A percentile compares a stretch with the other conserved stretches of the same genome.
phyloP scores from a whole-genome alignment of 2,113 vertebrate species.

The Chiloscyllium plagiosum region DNA sequence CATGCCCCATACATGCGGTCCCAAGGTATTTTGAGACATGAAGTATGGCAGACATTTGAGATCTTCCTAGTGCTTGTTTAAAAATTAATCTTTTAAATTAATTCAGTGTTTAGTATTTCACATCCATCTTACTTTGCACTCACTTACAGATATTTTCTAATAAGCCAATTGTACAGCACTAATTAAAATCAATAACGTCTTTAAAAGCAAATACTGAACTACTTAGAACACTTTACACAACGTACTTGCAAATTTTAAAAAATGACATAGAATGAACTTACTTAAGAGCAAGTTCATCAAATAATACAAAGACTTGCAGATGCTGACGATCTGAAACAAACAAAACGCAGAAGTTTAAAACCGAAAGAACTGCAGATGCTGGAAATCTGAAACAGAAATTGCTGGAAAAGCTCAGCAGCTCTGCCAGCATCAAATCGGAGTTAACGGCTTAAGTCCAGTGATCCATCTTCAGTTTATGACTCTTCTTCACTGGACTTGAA shows the following conservation, averaged over 20 bases:
- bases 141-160: not conserved
- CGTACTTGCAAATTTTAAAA: not conserved
- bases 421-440: no score
- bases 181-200: conserved; percentile 28
- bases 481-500: no score
- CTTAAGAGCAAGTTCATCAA: not conserved
- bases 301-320: no score
- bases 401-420: no score
- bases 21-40: not conserved
- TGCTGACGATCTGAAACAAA: no score
- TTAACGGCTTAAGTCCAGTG: no score
- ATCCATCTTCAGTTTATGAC: no score
- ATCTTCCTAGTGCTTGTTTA: not conserved
- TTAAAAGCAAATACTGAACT: not conserved
- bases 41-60: not conserved
- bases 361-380: no score
- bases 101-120: not conserved
- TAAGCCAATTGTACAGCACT: not conserved
- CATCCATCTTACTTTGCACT: not conserved
- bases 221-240: not conserved
- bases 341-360: no score
- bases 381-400: no score
- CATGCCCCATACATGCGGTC: not conserved
- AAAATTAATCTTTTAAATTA: conserved; percentile 30
- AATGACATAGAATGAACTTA: not conserved